phyloP scores from a whole-genome alignment of 2,797 vertebrate species.

The Gymnothorax reevesii region DNA sequence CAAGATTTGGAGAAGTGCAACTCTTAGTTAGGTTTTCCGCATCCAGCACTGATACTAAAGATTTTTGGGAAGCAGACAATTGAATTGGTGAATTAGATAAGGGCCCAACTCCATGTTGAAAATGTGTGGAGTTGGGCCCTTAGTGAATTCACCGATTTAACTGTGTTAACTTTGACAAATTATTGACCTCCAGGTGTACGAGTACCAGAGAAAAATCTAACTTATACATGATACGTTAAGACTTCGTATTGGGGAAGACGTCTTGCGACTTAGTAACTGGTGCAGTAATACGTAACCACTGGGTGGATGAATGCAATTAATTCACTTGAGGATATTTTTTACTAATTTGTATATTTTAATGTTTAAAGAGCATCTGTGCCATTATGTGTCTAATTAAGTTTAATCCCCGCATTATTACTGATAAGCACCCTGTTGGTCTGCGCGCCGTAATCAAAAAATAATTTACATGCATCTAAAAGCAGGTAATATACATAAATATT shows the following conservation, averaged over 20 bases:
- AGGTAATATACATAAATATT: conserved; percentile 8
- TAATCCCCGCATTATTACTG: background rate
- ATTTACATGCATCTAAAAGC: conserved; percentile 9
- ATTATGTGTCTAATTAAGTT: background rate
- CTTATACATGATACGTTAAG: too few species aligned
- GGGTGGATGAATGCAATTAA: background rate
- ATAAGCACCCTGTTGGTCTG: background rate
- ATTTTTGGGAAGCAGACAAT: background rate
- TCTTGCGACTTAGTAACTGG: background rate
- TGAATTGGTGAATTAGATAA: background rate
- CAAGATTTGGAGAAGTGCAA: conserved; percentile 57
- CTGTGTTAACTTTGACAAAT: conserved; percentile 48
- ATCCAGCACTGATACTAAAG: conserved; percentile 59
- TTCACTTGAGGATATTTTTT: background rate
- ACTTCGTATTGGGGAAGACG: background rate
- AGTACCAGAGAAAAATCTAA: background rate
- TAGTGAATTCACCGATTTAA: too few species aligned
- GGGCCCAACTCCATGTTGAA: too few species aligned
- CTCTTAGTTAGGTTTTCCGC: conserved; percentile 61
- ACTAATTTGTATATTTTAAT: conserved; percentile 5
- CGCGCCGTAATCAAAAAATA: background rate
- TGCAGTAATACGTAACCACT: background rate
- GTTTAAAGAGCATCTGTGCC: background rate
- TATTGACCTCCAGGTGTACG: conserved; percentile 51
- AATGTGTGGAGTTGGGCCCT: too few species aligned